These are phyloP conservation scores for Moxostoma hubbsi DNA, from an alignment of 2,797 vertebrate species.

Conservation along the genomic window DNA sequence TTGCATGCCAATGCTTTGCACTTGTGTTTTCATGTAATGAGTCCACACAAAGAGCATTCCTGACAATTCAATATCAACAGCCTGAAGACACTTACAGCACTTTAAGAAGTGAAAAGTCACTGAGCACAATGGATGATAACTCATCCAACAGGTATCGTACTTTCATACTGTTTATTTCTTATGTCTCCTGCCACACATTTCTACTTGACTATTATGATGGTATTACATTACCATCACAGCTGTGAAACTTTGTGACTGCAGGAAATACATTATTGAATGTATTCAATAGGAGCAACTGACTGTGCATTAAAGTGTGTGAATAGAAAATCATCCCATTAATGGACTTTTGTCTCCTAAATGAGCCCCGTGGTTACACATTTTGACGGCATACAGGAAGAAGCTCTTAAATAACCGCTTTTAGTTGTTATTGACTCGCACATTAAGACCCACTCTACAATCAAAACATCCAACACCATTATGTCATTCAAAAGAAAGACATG, in stretches of 20 bases:
- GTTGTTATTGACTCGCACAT: not conserved
- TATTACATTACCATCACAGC: not conserved
- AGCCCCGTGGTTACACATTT: conserved; percentile 14
- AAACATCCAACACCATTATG: not conserved
- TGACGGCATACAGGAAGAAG: not conserved
- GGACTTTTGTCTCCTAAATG: not conserved
- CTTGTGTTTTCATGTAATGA: conserved; percentile 1
- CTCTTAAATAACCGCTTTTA: not conserved
- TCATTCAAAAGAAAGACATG: not conserved
- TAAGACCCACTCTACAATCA: not conserved
- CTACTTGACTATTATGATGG: no score
- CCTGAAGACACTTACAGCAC: not conserved
- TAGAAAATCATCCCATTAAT: not conserved
- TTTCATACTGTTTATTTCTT: not conserved
- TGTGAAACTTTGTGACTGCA: not conserved
- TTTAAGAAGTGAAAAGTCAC: not conserved
- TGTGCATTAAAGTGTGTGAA: not conserved
- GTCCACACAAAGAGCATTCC: conserved; percentile 17
- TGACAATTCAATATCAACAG: not conserved
- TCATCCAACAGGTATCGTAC: conserved; percentile 7
- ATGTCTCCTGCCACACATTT: not conserved
- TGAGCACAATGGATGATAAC: not conserved
- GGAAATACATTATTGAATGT: not conserved
- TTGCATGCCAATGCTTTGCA: not conserved
- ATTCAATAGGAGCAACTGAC: not conserved